These are phyloP conservation scores for Pterostichus niger DNA, from an alignment of 2,888 invertebrate genomes.

Conservation along the genomic window DNA sequence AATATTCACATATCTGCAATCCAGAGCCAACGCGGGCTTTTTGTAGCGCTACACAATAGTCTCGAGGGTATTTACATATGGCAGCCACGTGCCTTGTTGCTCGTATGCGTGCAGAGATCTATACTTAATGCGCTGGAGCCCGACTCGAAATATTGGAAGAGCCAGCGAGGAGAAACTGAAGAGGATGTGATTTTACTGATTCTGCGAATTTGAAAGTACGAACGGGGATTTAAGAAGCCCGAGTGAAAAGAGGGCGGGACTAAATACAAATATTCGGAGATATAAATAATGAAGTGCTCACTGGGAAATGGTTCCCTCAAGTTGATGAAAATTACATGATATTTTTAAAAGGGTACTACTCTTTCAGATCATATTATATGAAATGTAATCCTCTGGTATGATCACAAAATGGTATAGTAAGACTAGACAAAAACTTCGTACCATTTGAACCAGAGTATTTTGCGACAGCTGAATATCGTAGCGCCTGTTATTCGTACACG, in stretches of 20 bases:
- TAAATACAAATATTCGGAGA: constrained; percentile 23
- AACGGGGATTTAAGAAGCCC: constrained; percentile 4
- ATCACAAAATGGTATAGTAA: too few species aligned
- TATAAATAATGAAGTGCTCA: too few species aligned
- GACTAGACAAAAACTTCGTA: too few species aligned
- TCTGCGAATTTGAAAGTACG: constrained; percentile 20
- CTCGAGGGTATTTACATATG: constrained; percentile 65
- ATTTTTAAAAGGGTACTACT: too few species aligned
- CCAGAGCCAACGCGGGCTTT: constrained; percentile 13
- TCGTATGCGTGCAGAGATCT: constrained; percentile 22
- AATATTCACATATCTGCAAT: constrained; percentile 64
- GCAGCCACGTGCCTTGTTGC: constrained; percentile 42
- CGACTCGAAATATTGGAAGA: constrained; percentile 1
- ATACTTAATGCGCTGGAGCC: constrained; percentile 43
- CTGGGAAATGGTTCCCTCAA: too few species aligned
- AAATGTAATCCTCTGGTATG: too few species aligned
- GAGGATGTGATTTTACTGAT: constrained; percentile 34
- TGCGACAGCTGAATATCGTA: too few species aligned
- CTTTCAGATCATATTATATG: too few species aligned
- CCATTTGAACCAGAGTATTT: too few species aligned
- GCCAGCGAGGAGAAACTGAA: not conserved
- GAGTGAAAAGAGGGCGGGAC: not conserved
- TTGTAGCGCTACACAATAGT: constrained; percentile 57
- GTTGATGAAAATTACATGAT: too few species aligned
- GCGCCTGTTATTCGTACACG: too few species aligned